Evolutionary conservation across 2,888 invertebrate genomes (phyloP).

Genomic region (Euclidia mi): DNA sequence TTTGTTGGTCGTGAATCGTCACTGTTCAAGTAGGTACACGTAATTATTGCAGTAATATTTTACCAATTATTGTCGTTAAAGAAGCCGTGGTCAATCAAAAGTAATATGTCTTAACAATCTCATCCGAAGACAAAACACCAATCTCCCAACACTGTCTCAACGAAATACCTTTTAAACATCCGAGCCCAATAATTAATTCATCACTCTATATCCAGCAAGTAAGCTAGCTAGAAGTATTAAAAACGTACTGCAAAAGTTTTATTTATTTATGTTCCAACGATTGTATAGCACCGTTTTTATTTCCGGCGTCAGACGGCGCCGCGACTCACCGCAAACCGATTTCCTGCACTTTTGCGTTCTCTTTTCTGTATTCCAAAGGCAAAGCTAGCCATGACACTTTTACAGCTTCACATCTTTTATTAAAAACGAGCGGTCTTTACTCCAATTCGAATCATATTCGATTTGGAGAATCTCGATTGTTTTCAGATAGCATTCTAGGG

Average conservation of each 20-base stretch:
- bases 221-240: constrained; percentile 9
- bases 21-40: too few species aligned
- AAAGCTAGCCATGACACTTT: constrained; percentile 10
- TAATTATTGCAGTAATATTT: too few species aligned
- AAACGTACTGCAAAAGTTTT: constrained; percentile 13
- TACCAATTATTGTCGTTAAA: too few species aligned
- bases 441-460: neutral
- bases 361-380: constrained; percentile 17
- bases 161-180: too few species aligned
- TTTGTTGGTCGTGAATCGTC: too few species aligned
- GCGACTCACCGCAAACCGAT: constrained; percentile 48
- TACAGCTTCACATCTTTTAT: constrained; percentile 13
- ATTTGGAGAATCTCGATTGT: neutral
- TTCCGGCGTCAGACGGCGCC: constrained; percentile 32
- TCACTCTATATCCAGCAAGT: too few species aligned
- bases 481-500: too few species aligned
- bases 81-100: too few species aligned
- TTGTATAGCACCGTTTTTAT: constrained; percentile 29
- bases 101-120: too few species aligned
- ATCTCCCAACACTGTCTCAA: too few species aligned
- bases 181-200: too few species aligned
- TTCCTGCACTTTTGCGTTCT: constrained; percentile 48
- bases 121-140: too few species aligned
- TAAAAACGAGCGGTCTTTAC: constrained; percentile 3
- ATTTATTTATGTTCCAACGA: constrained; percentile 16